Conservation (phyloP, 2,888 invertebrate genomes). For the Phoronis australis region DNA sequence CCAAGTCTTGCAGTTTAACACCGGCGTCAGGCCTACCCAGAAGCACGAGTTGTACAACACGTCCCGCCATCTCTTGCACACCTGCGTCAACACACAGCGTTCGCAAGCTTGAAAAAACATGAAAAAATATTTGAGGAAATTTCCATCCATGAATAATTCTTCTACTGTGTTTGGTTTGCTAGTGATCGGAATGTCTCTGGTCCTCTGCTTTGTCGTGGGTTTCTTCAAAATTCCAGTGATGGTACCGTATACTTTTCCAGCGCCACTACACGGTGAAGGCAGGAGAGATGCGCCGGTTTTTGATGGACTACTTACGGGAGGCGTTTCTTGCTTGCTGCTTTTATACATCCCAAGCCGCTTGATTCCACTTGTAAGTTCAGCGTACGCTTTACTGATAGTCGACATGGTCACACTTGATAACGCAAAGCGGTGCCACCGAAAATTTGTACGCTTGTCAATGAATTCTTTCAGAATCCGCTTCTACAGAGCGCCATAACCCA, state of each 20-base stretch:
- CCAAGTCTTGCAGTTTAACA: slow-evolving; percentile 75
- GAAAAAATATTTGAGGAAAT: slow-evolving; percentile 79
- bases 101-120: slow-evolving; percentile 61
- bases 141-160: slow-evolving; percentile 70
- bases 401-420: too few relatives aligned
- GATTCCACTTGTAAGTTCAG: slow-evolving; percentile 51
- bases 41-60: slow-evolving; percentile 80
- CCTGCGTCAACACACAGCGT: slow-evolving; percentile 73
- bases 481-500: too few relatives aligned
- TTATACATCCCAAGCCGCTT: slow-evolving; percentile 36
- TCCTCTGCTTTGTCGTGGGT: not conserved
- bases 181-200: slow-evolving; percentile 1
- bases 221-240: not conserved
- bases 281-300: too few relatives aligned
- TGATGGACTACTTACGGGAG: too few relatives aligned
- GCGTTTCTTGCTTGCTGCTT: not conserved
- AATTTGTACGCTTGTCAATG: too few relatives aligned
- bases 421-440: too few relatives aligned
- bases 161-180: slow-evolving; percentile 10
- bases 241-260: not conserved
- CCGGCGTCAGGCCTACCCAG: slow-evolving; percentile 81
- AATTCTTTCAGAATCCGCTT: too few relatives aligned
- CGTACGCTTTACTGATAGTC: slow-evolving; percentile 47
- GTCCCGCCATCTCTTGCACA: slow-evolving; percentile 83
- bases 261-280: not conserved